These are phyloP conservation scores for Archaeoteleia sp. DNA, from an alignment of 2,888 invertebrate species.

Conservation along the genomic window DNA sequence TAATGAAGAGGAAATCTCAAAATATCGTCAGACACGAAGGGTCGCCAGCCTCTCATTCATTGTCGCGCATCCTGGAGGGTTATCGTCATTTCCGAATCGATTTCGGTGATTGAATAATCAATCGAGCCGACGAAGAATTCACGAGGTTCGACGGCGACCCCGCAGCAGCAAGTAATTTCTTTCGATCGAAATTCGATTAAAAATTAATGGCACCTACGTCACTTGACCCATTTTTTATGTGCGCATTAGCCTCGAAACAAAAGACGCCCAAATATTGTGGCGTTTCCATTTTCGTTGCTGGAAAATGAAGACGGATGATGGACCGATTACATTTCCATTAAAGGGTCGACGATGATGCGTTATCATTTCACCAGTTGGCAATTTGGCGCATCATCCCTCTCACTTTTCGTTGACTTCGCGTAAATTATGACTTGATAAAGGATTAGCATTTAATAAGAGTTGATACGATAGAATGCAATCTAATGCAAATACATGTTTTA, in stretches of 20 bases:
- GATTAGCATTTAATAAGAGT: too few relatives aligned
- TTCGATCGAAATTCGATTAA: constrained; percentile 65
- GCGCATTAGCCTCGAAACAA: constrained; percentile 16
- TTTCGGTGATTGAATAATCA: constrained; percentile 72
- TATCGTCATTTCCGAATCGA: constrained; percentile 71
- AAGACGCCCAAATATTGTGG: constrained; percentile 11
- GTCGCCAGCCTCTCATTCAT: constrained; percentile 35
- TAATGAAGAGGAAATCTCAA: constrained; percentile 66
- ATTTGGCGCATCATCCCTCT: constrained; percentile 2
- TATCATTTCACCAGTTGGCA: constrained; percentile 1
- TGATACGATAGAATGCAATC: too few relatives aligned
- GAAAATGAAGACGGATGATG: constrained; percentile 65
- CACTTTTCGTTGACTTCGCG: background rate
- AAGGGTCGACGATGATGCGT: constrained; percentile 53
- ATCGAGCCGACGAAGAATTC: constrained; percentile 57
- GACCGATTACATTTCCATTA: constrained; percentile 60
- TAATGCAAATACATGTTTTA: too few relatives aligned
- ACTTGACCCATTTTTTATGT: constrained; percentile 9
- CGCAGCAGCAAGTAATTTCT: constrained; percentile 58
- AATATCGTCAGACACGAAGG: constrained; percentile 58
- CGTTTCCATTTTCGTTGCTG: constrained; percentile 47
- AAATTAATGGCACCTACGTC: constrained; percentile 62
- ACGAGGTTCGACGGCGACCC: constrained; percentile 24
- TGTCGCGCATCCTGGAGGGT: constrained; percentile 52
- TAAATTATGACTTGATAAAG: background rate